Conservation (phyloP, 2,888 invertebrate species). For the Chamaedrilus cognettii region DNA sequence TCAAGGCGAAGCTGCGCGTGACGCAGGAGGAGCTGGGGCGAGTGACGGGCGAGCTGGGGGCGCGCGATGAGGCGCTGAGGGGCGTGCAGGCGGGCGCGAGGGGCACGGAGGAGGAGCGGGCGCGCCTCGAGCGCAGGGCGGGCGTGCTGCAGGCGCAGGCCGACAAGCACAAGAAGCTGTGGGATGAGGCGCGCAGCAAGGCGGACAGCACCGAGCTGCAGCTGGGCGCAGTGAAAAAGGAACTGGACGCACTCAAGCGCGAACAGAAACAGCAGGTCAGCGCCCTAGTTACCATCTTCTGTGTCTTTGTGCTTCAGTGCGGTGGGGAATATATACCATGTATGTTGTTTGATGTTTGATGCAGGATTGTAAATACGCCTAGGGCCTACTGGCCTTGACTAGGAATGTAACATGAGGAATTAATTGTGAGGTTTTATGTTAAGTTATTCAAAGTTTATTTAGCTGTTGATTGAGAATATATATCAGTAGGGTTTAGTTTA, state of each 20-base stretch:
- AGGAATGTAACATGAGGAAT: too few relatives aligned
- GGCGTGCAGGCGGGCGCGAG: too few relatives aligned
- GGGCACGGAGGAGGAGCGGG: slow-evolving; percentile 60
- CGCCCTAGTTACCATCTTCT: too few relatives aligned
- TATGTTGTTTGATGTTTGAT: too few relatives aligned
- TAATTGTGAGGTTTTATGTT: too few relatives aligned
- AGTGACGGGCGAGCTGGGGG: slow-evolving; percentile 47
- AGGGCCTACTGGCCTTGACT: too few relatives aligned
- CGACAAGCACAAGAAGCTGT: slow-evolving; percentile 58
- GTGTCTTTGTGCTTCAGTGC: too few relatives aligned
- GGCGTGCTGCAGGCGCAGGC: slow-evolving; percentile 55
- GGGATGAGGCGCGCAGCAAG: slow-evolving; percentile 56
- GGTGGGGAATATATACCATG: too few relatives aligned
- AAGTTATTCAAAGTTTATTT: too few relatives aligned
- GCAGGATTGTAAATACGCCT: too few relatives aligned
- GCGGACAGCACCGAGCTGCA: slow-evolving; percentile 53
- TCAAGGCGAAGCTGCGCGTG: slow-evolving; percentile 58
- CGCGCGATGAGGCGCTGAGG: slow-evolving; percentile 12
- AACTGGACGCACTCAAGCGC: slow-evolving; percentile 62
- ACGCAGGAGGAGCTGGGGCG: slow-evolving; percentile 59
- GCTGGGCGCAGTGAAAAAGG: slow-evolving; percentile 54
- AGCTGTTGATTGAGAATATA: too few relatives aligned
- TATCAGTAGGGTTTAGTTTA: too few relatives aligned
- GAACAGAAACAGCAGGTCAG: slow-evolving; percentile 61
- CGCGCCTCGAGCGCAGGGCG: slow-evolving; percentile 50